A percentile compares a stretch with the other conserved stretches of the same genome.
These are phyloP conservation scores for Arge pagana DNA, from an alignment of 2,888 invertebrate species.

Conservation along the genomic window DNA sequence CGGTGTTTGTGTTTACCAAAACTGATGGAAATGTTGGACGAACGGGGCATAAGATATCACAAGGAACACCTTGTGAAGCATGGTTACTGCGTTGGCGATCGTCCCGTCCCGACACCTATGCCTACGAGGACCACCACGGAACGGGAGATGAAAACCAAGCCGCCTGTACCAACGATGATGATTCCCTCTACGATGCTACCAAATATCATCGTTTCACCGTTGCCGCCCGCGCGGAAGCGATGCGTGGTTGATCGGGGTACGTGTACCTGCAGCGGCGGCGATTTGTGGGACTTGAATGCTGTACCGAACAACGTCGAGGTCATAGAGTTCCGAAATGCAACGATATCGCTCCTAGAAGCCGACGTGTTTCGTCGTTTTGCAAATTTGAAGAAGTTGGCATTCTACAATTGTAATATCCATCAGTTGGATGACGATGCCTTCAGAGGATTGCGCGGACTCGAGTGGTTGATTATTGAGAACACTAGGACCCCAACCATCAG, in stretches of 20 bases:
- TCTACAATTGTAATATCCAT: constrained; percentile 40
- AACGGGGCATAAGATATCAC: constrained; percentile 35
- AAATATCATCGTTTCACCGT: not conserved
- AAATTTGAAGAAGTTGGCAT: constrained; percentile 36
- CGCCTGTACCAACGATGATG: not conserved
- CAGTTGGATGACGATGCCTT: constrained; percentile 40
- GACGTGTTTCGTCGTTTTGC: constrained; percentile 33
- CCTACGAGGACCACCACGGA: not conserved
- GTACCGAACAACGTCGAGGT: constrained; percentile 34
- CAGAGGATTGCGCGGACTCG: constrained; percentile 29
- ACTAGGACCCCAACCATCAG: constrained; percentile 37
- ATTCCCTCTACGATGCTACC: not conserved
- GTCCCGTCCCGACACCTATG: constrained; percentile 2
- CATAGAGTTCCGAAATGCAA: constrained; percentile 43
- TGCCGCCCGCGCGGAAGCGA: constrained; percentile 17
- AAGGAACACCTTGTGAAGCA: too few species aligned
- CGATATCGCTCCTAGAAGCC: constrained; percentile 34
- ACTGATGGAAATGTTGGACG: constrained; percentile 34
- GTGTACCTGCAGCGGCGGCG: constrained; percentile 40
- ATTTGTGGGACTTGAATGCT: constrained; percentile 33
- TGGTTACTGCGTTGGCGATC: constrained; percentile 17
- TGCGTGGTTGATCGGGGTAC: too few species aligned
- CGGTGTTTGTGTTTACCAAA: constrained; percentile 41
- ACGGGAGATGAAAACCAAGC: not conserved
- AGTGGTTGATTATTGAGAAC: constrained; percentile 38